Percentiles rank a stretch among this genome's conserved stretches.
Conservation (phyloP, 2,888 invertebrate genomes). For the Andrena flavipes region DNA sequence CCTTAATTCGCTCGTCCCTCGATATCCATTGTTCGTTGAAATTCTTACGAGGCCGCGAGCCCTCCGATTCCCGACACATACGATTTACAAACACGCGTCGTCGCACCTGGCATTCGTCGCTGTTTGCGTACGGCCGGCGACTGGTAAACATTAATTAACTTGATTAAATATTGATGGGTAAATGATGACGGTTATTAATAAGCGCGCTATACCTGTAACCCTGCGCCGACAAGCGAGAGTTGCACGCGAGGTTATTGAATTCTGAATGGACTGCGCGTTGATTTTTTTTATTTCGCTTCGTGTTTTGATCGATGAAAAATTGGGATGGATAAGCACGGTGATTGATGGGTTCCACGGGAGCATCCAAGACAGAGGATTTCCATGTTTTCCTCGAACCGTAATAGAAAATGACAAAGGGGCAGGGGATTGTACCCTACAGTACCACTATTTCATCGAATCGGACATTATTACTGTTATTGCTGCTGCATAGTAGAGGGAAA, state of each 20-base stretch:
- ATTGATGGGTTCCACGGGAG: too few species aligned
- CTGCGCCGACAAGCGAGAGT: not conserved
- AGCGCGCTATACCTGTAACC: conserved; percentile 4
- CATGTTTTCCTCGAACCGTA: not conserved
- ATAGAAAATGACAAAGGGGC: not conserved
- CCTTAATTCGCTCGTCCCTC: conserved; percentile 47
- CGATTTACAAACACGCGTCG: conserved; percentile 39
- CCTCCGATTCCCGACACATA: conserved; percentile 21
- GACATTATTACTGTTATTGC: conserved; percentile 41
- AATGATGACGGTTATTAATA: conserved; percentile 53
- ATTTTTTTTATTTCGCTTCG: conserved; percentile 1
- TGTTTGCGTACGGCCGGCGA: conserved; percentile 30
- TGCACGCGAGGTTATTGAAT: conserved; percentile 5
- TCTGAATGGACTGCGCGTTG: not conserved
- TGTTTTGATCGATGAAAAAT: too few species aligned
- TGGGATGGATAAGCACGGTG: too few species aligned
- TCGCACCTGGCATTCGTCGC: not conserved
- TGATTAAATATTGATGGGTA: conserved; percentile 48
- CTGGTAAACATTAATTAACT: conserved; percentile 50
- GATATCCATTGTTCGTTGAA: conserved; percentile 32
- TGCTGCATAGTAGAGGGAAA: conserved; percentile 22
- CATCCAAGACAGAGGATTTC: not conserved
- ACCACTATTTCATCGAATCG: conserved; percentile 35
- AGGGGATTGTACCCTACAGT: not conserved
- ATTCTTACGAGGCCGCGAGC: conserved; percentile 22